Base-by-base conservation (phyloP, 2,113 vertebrate genomes). In the Cebus imitator region DNA sequence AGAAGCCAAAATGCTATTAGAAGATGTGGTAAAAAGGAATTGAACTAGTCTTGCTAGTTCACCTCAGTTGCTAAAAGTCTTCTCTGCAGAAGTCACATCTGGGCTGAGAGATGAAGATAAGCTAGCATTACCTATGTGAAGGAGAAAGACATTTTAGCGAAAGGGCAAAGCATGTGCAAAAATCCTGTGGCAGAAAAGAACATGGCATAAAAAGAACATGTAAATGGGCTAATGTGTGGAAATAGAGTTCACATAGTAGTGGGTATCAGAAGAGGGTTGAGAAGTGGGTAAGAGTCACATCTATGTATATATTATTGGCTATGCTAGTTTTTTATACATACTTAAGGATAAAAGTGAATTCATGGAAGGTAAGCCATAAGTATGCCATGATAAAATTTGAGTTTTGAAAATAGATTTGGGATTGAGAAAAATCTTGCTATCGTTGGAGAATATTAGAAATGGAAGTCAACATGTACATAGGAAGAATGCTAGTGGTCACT, bases 1-100 rank as follows among this genome's bases (percentile, higher is more conserved):
- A 94, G 97, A 90, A 90, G 61, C 55, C 92, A 96, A 96, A 48
- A 85, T 85, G 79, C 55, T 76, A 20, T 81, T 55, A 89, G 66
- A 87, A 91, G 61, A 80, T 70, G 2, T 6, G 79, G 20, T 48
- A 86, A 89, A 68, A 81, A 79, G 12, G 32, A 87, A 50, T 3
- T 43, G n/a, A 85, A 50, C 20, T 58, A 66, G 35, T 91, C 45
- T 81, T 89, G 52, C 52, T 52, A 52, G 52, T 52, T 52, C 52
- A 52, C 16, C 52, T 52, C 52, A 52, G 37, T 61, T 88, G 35
- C 81, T 79, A 20, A 90, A 82, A 91, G 10, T 20, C 30, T 68
- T 79, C n/a, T 30, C 12, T 72, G 52, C 4, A 78, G 35, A 87
- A 88, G 73, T 68, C 27, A 79, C 16, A 70, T 27, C 40, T 9